Evolutionary conservation across 2,888 invertebrate genomes (phyloP), one percentile per base, ranked within the genome.

Genomic region (Agrotis segetum): DNA sequence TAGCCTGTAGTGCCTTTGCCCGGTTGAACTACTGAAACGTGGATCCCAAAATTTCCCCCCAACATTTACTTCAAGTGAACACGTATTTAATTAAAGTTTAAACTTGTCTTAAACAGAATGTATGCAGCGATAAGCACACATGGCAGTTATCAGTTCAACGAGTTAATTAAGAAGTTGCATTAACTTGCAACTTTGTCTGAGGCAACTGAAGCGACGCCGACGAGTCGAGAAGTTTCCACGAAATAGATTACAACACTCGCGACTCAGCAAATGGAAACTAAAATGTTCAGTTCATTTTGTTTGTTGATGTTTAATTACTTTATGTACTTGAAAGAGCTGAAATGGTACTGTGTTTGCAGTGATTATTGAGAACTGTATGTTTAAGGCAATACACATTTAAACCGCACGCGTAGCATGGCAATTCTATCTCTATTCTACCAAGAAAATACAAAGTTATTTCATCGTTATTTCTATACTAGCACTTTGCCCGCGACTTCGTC

Each of bases 161-260:
- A 73, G 49, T 79, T 67, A 50, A 73, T 79, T 53, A 73, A 67
- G 58, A 79, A 73, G 44, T 62, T 58, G 19, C 66, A 61, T 62
- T 62, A 16, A 65, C 40, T 66, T 49, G 44, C 49, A 79, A 79
- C 71, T 71, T 62, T 13, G 75, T 47, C 14, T 19, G 46, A 13
- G 1, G 6, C 14, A 11, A 17, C 56, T 59, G 49, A 17, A 50
- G 17, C 62, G 58, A 44, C 11, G 52, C 53, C 29, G 56, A 44
- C 11, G 52, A 59, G 21, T 44, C 6, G 9, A 59, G 17, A 49
- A 34, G 44, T 62, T 69, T 77, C 47, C 24, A 34, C 40, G n/a
- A 17, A 78, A 44, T 49, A n/a, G n/a, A 62, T 73, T 73, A 59
- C 7, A 73, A 34, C 44, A 60, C 11, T 9, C 49, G 13, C 7